phyloP scores from a whole-genome alignment of 2,888 invertebrate species.

The Parnassius smintheus region DNA sequence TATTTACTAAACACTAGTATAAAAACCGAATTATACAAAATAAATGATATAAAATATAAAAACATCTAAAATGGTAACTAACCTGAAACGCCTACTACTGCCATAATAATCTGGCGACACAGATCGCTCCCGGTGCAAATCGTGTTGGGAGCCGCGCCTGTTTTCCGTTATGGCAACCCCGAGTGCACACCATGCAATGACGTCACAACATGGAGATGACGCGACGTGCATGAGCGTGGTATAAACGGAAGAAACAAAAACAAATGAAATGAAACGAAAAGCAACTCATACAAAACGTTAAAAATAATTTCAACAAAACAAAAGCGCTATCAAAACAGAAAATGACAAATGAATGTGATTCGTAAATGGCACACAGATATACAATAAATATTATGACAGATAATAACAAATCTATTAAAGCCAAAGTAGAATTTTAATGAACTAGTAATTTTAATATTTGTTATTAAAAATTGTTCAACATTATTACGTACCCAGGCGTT shows the following conservation, averaged over 20 bases:
- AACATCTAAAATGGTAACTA: conserved; percentile 58
- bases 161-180: conserved; percentile 41
- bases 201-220: conserved; percentile 64
- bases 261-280: conserved; percentile 39
- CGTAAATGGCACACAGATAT: background rate
- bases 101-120: conserved; percentile 87
- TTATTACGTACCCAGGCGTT: conserved; percentile 71
- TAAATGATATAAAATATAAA: background rate
- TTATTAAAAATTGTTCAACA: conserved; percentile 22
- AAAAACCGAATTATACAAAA: background rate
- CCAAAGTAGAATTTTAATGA: conserved; percentile 4
- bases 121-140: conserved; percentile 84
- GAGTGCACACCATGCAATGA: conserved; percentile 69
- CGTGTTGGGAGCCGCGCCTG: conserved; percentile 89
- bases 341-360: conserved; percentile 4
- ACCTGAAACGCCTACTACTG: conserved; percentile 89
- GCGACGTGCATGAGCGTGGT: conserved; percentile 45
- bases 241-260: conserved; percentile 44
- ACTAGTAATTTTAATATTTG: background rate
- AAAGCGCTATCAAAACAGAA: conserved; percentile 1
- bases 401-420: conserved; percentile 5
- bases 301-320: background rate
- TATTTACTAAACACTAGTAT: conserved; percentile 6
- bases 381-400: background rate
- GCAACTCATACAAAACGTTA: background rate